Conservation (phyloP, 1,140 invertebrate species). For the Plutomurus gul region DNA sequence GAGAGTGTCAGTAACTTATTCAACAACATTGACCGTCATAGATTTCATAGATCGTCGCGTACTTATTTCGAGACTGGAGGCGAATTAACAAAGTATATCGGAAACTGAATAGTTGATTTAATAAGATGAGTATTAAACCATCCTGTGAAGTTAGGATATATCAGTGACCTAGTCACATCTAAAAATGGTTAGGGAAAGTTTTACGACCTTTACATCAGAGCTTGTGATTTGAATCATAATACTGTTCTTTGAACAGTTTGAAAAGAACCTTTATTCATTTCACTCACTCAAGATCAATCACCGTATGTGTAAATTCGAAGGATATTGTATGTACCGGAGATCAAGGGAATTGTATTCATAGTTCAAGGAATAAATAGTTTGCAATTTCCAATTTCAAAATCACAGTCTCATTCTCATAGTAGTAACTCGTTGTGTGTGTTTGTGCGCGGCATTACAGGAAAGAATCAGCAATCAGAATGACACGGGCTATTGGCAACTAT, state of each 20-base stretch:
- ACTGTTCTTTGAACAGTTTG: neutral
- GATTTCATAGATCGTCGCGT: too few relatives aligned
- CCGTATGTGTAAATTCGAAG: neutral
- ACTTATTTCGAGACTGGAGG: neutral
- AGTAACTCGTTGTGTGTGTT: too few relatives aligned
- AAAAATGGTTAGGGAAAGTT: slow-evolving; percentile 39
- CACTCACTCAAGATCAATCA: neutral
- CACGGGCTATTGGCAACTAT: too few relatives aligned
- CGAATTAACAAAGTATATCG: neutral
- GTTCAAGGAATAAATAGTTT: neutral
- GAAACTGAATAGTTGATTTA: neutral
- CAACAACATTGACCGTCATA: too few relatives aligned
- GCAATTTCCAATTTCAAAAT: too few relatives aligned
- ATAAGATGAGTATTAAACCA: neutral
- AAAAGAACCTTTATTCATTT: neutral
- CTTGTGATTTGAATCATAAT: neutral
- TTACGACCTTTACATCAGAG: slow-evolving; percentile 27
- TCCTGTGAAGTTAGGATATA: slow-evolving; percentile 5
- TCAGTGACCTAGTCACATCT: slow-evolving; percentile 34
- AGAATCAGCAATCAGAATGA: too few relatives aligned
- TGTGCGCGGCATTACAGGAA: too few relatives aligned
- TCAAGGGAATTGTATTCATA: neutral
- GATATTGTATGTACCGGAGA: neutral
- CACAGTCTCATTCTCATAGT: too few relatives aligned
- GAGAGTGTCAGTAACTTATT: too few relatives aligned